Percentiles rank a stretch among this genome's conserved stretches.
Conservation (phyloP, 2,888 invertebrate species). For the Plagiodera versicolora region DNA sequence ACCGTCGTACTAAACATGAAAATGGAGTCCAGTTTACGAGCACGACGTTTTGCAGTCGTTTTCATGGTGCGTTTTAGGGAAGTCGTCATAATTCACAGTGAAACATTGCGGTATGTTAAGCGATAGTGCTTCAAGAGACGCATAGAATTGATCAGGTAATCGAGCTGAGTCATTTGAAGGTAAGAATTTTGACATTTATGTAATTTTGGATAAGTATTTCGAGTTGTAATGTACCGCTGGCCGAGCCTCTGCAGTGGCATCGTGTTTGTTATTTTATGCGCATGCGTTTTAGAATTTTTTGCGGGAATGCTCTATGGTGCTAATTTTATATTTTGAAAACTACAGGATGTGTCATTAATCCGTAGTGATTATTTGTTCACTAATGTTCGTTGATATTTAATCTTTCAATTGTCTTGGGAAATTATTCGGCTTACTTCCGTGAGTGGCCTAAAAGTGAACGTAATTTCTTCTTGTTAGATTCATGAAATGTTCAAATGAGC, state of each 20-base stretch:
- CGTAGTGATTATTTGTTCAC: not conserved
- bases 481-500: too few relatives aligned
- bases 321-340: conserved; percentile 24
- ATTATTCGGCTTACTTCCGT: not conserved
- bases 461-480: too few relatives aligned
- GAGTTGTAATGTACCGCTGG: conserved; percentile 34
- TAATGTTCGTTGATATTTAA: not conserved
- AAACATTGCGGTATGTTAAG: conserved; percentile 33
- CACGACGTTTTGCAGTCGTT: conserved; percentile 50
- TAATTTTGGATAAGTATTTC: conserved; percentile 28
- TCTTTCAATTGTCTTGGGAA: not conserved
- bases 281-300: conserved; percentile 37
- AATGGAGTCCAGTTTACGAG: conserved; percentile 45
- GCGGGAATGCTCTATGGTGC: conserved; percentile 21
- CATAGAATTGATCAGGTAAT: conserved; percentile 27
- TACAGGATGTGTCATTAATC: not conserved
- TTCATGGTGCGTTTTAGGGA: conserved; percentile 31
- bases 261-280: conserved; percentile 43
- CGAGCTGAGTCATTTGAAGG: conserved; percentile 32
- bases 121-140: conserved; percentile 26
- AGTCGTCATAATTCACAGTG: conserved; percentile 17
- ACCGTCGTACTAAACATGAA: conserved; percentile 35
- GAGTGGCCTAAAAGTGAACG: too few relatives aligned
- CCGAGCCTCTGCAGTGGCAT: conserved; percentile 45
- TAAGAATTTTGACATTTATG: conserved; percentile 41